Evolutionary conservation across 2,888 invertebrate genomes (phyloP), one percentile per base, ranked within the genome.

Genomic region (Periphyllus acericola): DNA sequence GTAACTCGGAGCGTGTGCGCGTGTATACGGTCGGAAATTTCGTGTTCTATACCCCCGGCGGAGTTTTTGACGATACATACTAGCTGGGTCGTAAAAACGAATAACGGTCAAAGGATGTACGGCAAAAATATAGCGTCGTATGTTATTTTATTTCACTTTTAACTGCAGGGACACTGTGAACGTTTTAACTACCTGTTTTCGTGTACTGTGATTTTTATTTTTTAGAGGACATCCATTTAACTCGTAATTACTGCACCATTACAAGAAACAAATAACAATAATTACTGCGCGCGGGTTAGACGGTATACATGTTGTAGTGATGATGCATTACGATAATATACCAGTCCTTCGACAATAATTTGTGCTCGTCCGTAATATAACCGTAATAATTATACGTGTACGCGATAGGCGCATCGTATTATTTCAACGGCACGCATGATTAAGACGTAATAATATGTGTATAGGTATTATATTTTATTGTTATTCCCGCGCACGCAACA

Each of bases 261-360:
- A 83, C 83, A 32, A 40, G 75, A 75, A 84, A 84, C 83, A 66
- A 84, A 76, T 76, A 75, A 84, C 83, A 76, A 84, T 84, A 84
- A 84, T 72, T 83, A 21, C 66, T 9, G 17, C 14, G 36, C 34
- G n/a, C n/a, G 32, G 21, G 55, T 79, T 34, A 14, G 46, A 11
- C 19, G 34, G 52, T 52, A n/a, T 74, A n/a, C n/a, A n/a, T n/a
- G n/a, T n/a, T n/a, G n/a, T n/a, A 19, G 52, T 34, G 46, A 46
- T 46, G 34, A 82, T 55, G 55, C 32, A 21, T 52, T 55, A 76
- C 34, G 55, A 79, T 55, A 29, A 14, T 14, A 79, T 36, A 80
- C 66, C n/a, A n/a, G n/a, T 66, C n/a, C n/a, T n/a, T 66, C 25
- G 25, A n/a, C n/a, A 66, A n/a, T 66, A 66, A 66, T 66, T 66